These are phyloP conservation scores for Xenopus petersii DNA, from an alignment of 2,797 vertebrate species.

Conservation along the genomic window DNA sequence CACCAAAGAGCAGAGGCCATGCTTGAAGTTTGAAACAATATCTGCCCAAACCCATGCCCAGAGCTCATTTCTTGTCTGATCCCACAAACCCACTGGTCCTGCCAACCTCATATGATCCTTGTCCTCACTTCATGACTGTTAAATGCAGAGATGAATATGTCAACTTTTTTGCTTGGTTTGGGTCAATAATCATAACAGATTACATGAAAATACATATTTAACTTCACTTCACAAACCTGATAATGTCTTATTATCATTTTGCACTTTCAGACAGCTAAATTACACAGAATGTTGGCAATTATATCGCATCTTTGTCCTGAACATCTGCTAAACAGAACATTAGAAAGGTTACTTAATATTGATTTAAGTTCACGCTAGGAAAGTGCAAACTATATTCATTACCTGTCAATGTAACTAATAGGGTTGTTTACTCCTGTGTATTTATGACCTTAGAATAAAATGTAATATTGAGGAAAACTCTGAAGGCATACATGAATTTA, in stretches of 20 bases:
- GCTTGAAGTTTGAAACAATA: too few relatives aligned
- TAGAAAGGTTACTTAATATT: slow-evolving; percentile 9
- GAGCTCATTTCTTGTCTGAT: too few relatives aligned
- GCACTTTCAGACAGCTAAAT: background rate
- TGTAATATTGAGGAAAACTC: slow-evolving; percentile 18
- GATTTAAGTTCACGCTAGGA: slow-evolving; percentile 17
- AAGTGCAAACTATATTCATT: slow-evolving; percentile 6
- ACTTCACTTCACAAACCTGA: too few relatives aligned
- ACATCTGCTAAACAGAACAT: slow-evolving; percentile 5
- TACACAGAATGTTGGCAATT: background rate
- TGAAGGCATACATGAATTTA: slow-evolving; percentile 28
- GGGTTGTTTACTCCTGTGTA: slow-evolving; percentile 20
- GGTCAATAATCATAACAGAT: too few relatives aligned
- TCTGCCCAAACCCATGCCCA: too few relatives aligned
- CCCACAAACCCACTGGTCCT: too few relatives aligned
- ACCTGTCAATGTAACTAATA: slow-evolving; percentile 13
- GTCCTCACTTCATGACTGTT: too few relatives aligned
- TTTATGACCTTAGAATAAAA: slow-evolving; percentile 19
- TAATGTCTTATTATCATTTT: slow-evolving; percentile 5
- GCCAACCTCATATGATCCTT: too few relatives aligned
- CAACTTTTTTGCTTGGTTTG: too few relatives aligned
- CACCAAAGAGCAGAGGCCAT: too few relatives aligned
- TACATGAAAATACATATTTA: too few relatives aligned
- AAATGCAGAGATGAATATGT: too few relatives aligned
- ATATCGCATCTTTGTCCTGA: background rate